Evolutionary conservation across 2,113 vertebrate species (phyloP).

Genomic region (Paradoxurus hermaphroditus): DNA sequence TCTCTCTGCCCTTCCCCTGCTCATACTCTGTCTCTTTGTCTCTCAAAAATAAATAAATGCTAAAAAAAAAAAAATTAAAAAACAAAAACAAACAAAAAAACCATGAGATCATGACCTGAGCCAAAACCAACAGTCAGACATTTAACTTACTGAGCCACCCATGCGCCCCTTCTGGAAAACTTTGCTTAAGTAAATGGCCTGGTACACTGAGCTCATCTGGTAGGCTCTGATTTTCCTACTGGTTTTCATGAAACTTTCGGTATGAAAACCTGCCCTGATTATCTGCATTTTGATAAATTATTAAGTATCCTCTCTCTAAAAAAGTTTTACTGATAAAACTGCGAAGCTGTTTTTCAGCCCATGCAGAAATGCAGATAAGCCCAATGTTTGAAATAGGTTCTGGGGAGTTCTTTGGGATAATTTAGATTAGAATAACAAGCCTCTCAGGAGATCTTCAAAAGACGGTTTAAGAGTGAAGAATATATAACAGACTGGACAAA

Average conservation of each 20-base stretch:
- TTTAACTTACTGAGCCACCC: no score
- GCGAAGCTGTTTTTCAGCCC: background rate
- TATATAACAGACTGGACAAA: background rate
- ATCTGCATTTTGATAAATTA: background rate
- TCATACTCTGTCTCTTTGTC: no score
- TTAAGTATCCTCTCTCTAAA: background rate
- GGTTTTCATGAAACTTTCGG: background rate
- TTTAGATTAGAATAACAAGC: background rate
- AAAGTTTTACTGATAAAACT: background rate
- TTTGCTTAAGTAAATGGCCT: background rate
- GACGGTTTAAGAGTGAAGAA: background rate
- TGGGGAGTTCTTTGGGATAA: background rate
- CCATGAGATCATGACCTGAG: no score
- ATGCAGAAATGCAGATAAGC: background rate
- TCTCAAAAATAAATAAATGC: no score
- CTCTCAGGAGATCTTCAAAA: background rate
- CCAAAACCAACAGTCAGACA: no score
- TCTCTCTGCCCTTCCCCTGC: no score
- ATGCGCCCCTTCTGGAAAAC: background rate
- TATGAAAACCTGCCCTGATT: background rate
- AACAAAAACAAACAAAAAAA: no score
- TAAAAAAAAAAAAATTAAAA: no score
- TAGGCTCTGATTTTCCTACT: background rate
- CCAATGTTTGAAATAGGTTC: background rate
- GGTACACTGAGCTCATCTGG: background rate